Percentiles rank a stretch among this genome's conserved stretches.
Evolutionary conservation across 1,140 invertebrate species (phyloP).

Genomic region (Latrodectus geometricus): DNA sequence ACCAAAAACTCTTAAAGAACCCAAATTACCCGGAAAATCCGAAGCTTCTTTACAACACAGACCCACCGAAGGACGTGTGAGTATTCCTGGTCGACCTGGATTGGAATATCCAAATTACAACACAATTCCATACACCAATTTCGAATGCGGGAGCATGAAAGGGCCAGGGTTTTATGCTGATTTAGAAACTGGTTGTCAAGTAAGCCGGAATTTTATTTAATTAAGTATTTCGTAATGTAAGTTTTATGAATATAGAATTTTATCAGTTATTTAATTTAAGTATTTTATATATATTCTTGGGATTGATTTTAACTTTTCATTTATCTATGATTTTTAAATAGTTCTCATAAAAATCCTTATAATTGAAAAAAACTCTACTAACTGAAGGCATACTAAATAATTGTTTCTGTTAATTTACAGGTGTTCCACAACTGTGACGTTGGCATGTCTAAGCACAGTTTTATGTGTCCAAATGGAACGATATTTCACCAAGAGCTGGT

Average conservation of each 20-base stretch:
- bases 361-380: too few species aligned
- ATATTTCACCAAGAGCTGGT: conserved; percentile 65
- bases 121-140: conserved; percentile 58
- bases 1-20: neutral
- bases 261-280: too few species aligned
- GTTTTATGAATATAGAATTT: too few species aligned
- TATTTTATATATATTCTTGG: too few species aligned
- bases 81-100: conserved; percentile 59
- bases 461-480: conserved; percentile 67
- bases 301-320: too few species aligned
- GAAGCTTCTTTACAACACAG: neutral
- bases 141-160: conserved; percentile 51
- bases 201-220: neutral
- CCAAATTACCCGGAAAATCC: neutral
- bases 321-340: too few species aligned
- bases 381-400: too few species aligned
- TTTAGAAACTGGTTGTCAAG: conserved; percentile 62
- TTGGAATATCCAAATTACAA: conserved; percentile 60
- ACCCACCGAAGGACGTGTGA: neutral
- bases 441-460: conserved; percentile 83
- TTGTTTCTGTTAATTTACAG: neutral
- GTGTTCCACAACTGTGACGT: conserved; percentile 92
- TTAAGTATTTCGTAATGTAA: too few species aligned
- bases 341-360: too few species aligned
- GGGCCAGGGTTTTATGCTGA: conserved; percentile 63